Percentiles rank a stretch among this genome's conserved stretches.
phyloP scores from a whole-genome alignment of 2,888 invertebrate species.

The Lepidochrysops patricia region DNA sequence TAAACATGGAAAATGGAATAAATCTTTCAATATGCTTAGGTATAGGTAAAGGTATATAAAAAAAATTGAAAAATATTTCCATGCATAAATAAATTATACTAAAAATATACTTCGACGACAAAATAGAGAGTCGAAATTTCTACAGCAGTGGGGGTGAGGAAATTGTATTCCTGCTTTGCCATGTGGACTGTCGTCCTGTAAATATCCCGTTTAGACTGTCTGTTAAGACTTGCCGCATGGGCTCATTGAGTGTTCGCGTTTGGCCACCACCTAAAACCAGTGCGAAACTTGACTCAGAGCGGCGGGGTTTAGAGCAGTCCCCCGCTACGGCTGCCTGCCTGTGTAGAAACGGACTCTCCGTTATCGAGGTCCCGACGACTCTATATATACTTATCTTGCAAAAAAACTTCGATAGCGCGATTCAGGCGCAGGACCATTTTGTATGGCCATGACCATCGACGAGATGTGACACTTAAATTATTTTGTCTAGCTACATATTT shows the following conservation, averaged over 20 bases:
- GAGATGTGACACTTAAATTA: background rate
- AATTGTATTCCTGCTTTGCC: conserved; percentile 1
- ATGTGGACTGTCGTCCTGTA: conserved; percentile 9
- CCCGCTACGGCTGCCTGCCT: conserved; percentile 20
- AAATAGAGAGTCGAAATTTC: conserved; percentile 13
- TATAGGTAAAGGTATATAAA: no score
- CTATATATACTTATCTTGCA: conserved; percentile 15
- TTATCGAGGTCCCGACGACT: conserved; percentile 20
- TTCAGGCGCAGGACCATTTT: conserved; percentile 15
- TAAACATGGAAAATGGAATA: no score
- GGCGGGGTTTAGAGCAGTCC: conserved; percentile 34
- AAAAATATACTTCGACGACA: background rate
- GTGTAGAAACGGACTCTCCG: conserved; percentile 21
- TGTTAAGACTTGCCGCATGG: background rate
- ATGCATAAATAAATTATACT: background rate
- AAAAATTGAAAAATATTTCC: background rate
- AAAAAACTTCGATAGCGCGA: conserved; percentile 16
- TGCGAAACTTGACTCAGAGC: conserved; percentile 15
- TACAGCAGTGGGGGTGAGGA: conserved; percentile 14
- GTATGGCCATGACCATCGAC: conserved; percentile 30
- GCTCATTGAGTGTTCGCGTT: conserved; percentile 3
- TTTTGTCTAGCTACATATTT: no score
- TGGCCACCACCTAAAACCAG: conserved; percentile 11
- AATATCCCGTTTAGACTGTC: conserved; percentile 3
- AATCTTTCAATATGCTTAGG: background rate